Percentiles rank a stretch among this genome's conserved stretches.
These are phyloP conservation scores for Calameuta pallipes DNA, from an alignment of 2,888 invertebrate species.

Conservation along the genomic window DNA sequence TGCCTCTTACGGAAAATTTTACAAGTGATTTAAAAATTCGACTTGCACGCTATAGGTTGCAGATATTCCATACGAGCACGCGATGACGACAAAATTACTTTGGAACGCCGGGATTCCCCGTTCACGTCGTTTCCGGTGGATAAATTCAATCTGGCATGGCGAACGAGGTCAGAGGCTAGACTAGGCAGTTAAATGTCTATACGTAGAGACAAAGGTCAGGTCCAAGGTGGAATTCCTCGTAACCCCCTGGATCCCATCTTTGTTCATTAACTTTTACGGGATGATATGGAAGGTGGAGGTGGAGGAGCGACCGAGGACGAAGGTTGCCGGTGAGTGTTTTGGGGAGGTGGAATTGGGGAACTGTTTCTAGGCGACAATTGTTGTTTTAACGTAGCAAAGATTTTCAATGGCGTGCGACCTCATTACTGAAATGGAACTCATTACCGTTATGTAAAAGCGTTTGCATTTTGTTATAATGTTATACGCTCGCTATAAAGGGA, in stretches of 20 bases:
- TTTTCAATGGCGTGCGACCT: conserved; percentile 60
- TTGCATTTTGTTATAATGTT: conserved; percentile 48
- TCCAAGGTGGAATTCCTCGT: conserved; percentile 34
- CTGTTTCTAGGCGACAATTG: conserved; percentile 26
- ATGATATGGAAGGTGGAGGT: neutral
- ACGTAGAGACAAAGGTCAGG: conserved; percentile 2
- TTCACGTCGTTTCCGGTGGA: conserved; percentile 48
- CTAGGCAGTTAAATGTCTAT: conserved; percentile 6
- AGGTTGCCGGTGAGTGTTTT: conserved; percentile 25
- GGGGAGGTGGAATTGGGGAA: conserved; percentile 4
- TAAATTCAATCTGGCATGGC: conserved; percentile 46
- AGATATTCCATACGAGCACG: neutral
- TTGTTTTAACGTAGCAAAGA: conserved; percentile 30
- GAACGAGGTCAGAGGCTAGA: conserved; percentile 11
- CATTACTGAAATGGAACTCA: conserved; percentile 63
- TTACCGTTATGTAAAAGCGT: conserved; percentile 55
- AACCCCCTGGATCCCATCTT: conserved; percentile 41
- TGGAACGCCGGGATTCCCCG: conserved; percentile 12
- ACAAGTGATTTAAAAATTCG: neutral
- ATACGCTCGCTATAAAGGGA: conserved; percentile 30
- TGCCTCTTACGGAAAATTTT: neutral
- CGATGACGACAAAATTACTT: neutral
- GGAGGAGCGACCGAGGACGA: neutral
- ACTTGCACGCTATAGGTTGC: neutral
- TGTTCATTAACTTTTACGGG: conserved; percentile 48